Conservation (phyloP, 2,113 vertebrate genomes). For the Nicator chloris region DNA sequence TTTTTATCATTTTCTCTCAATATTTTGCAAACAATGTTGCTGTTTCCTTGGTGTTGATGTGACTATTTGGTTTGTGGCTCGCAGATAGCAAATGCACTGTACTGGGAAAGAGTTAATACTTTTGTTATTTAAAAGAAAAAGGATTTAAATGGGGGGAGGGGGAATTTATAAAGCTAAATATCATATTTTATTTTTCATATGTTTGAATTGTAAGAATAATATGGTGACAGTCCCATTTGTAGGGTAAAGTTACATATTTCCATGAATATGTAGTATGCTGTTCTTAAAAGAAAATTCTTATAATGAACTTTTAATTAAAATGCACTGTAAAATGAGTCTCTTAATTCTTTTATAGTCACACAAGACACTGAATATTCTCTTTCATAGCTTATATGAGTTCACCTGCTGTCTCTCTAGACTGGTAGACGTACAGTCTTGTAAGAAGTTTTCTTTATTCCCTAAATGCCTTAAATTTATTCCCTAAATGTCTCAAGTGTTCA, state of each 20-base stretch:
- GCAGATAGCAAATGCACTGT: slow-evolving; percentile 30
- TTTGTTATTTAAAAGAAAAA: slow-evolving; percentile 59
- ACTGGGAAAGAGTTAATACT: slow-evolving; percentile 12
- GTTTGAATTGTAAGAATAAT: slow-evolving; percentile 64
- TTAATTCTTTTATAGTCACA: slow-evolving; percentile 2
- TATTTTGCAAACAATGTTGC: slow-evolving; percentile 34
- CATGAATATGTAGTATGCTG: slow-evolving; percentile 66
- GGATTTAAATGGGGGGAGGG: slow-evolving; percentile 20
- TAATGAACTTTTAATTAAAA: slow-evolving; percentile 74
- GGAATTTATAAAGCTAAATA: slow-evolving; percentile 74
- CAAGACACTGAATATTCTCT: background rate
- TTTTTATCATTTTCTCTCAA: slow-evolving; percentile 44
- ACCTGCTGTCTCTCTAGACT: background rate
- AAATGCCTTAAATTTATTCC: background rate
- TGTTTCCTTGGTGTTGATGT: slow-evolving; percentile 40
- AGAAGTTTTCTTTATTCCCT: background rate
- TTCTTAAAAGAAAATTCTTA: slow-evolving; percentile 55
- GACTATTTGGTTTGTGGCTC: slow-evolving; percentile 25
- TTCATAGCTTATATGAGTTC: background rate
- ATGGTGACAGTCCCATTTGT: slow-evolving; percentile 70
- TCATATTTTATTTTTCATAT: slow-evolving; percentile 82
- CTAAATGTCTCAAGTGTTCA: background rate
- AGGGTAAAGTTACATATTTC: slow-evolving; percentile 63
- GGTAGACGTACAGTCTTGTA: background rate
- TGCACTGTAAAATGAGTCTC: slow-evolving; percentile 53